Evolutionary conservation across 2,888 invertebrate genomes (phyloP), one percentile per base, ranked within the genome.

Genomic region (Lochmaea capreae): DNA sequence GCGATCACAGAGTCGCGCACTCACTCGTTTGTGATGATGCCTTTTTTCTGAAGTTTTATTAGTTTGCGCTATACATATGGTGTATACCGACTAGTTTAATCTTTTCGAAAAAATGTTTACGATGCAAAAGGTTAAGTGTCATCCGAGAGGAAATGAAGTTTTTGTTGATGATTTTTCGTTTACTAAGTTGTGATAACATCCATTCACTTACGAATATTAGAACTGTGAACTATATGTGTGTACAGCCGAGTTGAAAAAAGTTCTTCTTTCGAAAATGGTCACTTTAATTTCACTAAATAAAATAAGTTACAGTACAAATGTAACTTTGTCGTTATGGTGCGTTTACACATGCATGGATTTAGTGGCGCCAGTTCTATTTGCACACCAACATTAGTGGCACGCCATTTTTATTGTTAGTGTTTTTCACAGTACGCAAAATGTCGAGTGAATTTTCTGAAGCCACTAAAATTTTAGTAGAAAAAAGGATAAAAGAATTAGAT

Each of bases 1-100:
- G 84, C 77, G 79, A 61, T 61, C 61, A 26, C 26, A 78, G 80
- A 77, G 78, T 82, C 81, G 81, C 82, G 81, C 83, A 81, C 82
- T 83, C 79, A 80, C 72, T 80, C 70, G 75, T 76, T 77, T 75
- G 79, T 76, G 65, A 71, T 71, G 71, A 76, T 67, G 70, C 76
- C 78, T 77, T 33, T 33, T 22, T 33, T 33, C 5, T 33, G 33
- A 33, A 6, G 5, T 75, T 77, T 78, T 79, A 65, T 66, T 71
- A 65, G 65, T 46, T 59, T 65, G 59, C 49, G 65, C 54, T 68
- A 54, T 65, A 69, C 73, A 68, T 63, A 72, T 72, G 68, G 67
- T 65, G 33, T 5, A n/a, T n/a, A 42, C 61, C 61, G 16, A 16
- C 16, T 22, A 18, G 43, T 33, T 33, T 67, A 71, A 66, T 66